These are phyloP conservation scores for Vulpes ferrilata DNA, from an alignment of 2,113 vertebrate genomes.

Conservation along the genomic window DNA sequence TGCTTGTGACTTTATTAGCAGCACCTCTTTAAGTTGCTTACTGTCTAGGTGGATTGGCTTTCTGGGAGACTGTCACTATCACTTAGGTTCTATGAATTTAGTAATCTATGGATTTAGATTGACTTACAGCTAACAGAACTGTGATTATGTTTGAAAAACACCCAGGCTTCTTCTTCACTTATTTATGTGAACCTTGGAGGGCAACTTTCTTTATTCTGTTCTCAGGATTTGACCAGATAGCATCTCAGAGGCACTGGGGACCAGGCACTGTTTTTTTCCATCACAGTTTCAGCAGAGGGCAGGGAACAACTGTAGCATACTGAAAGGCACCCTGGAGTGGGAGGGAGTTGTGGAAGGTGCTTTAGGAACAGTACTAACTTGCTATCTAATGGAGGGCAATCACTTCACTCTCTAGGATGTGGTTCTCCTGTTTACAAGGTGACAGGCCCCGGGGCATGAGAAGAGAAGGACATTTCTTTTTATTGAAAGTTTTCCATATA, in stretches of 20 bases:
- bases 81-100: not conserved
- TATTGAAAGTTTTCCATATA: not conserved
- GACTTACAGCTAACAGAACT: conserved; percentile 27
- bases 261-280: not conserved
- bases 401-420: not conserved
- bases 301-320: not conserved
- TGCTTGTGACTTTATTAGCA: conserved; percentile 61
- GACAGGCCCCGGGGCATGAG: not conserved
- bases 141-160: conserved; percentile 25
- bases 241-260: not conserved
- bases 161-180: conserved; percentile 38
- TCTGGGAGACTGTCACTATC: not conserved
- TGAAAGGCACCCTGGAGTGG: not conserved
- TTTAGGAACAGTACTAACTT: not conserved
- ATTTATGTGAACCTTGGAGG: not conserved
- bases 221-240: conserved; percentile 43
- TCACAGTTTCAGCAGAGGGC: not conserved
- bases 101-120: conserved; percentile 25
- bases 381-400: not conserved
- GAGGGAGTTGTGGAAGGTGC: not conserved
- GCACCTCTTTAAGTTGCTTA: not conserved
- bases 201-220: not conserved
- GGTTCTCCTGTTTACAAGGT: not conserved
- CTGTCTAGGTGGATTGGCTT: conserved; percentile 28
- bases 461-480: not conserved